These are phyloP conservation scores for Labroides dimidiatus DNA, from an alignment of 2,797 vertebrate species.

Conservation along the genomic window DNA sequence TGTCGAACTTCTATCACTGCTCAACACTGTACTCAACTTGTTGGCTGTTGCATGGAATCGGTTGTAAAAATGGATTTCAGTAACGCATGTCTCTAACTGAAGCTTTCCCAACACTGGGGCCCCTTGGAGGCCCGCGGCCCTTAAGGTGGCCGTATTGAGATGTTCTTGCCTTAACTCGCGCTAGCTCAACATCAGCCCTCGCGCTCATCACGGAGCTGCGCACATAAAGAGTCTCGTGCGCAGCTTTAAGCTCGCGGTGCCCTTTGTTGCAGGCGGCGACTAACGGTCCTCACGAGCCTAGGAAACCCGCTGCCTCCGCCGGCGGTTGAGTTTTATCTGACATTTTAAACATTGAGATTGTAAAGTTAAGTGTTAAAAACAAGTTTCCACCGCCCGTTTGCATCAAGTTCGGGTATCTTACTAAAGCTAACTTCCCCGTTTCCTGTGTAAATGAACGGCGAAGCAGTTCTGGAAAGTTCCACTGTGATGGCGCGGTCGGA, in stretches of 20 bases:
- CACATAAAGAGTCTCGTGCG: too few relatives aligned
- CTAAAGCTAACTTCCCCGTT: not conserved
- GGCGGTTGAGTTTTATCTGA: fast-evolving
- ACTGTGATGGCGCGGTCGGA: not conserved
- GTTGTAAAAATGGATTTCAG: too few relatives aligned
- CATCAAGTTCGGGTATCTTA: not conserved
- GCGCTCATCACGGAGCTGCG: too few relatives aligned
- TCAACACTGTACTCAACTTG: too few relatives aligned
- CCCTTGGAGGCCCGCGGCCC: not conserved
- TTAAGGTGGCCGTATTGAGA: fast-evolving
- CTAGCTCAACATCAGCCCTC: not conserved
- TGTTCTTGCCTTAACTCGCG: too few relatives aligned
- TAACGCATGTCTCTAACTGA: too few relatives aligned
- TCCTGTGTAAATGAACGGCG: not conserved
- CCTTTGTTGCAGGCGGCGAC: slow-evolving; percentile 44
- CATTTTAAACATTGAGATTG: too few relatives aligned
- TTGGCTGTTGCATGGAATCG: too few relatives aligned
- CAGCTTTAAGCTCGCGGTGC: not conserved
- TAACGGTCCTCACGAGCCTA: slow-evolving; percentile 8
- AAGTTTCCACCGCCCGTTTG: not conserved
- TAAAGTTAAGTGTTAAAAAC: too few relatives aligned
- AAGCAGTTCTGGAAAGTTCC: slow-evolving; percentile 74
- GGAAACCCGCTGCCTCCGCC: not conserved
- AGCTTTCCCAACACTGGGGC: too few relatives aligned
- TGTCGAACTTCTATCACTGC: too few relatives aligned